These are phyloP conservation scores for Sesamia nonagrioides DNA, from an alignment of 1,140 invertebrate species.

Conservation along the genomic window DNA sequence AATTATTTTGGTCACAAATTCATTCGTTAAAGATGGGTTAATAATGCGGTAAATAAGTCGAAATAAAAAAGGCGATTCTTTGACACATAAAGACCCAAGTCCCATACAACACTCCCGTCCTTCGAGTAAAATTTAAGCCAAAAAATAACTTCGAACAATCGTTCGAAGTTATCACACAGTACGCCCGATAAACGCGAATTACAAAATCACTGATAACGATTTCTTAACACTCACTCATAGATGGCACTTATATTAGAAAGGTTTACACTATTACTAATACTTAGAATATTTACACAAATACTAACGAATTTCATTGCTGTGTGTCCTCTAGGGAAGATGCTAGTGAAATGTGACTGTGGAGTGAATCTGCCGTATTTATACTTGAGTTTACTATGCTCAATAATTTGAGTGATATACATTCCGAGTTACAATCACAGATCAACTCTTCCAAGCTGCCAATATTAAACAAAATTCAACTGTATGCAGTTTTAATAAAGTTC, in stretches of 20 bases:
- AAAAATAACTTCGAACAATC: background rate
- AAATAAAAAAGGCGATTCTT: no score
- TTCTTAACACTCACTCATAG: background rate
- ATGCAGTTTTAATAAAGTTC: background rate
- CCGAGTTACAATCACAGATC: background rate
- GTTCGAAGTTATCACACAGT: background rate
- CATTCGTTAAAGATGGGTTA: no score
- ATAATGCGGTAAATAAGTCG: no score
- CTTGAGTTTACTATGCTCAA: slow-evolving; percentile 18
- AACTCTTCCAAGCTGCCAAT: background rate
- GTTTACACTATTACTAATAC: background rate
- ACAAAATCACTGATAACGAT: slow-evolving; percentile 22
- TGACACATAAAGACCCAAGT: background rate
- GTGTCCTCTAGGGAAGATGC: slow-evolving; percentile 56
- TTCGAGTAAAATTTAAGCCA: background rate
- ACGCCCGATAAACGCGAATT: background rate
- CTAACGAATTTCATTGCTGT: slow-evolving; percentile 72
- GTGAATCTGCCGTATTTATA: slow-evolving; percentile 63
- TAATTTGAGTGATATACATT: slow-evolving; percentile 25
- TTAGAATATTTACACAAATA: slow-evolving; percentile 48
- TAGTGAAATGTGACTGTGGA: slow-evolving; percentile 60
- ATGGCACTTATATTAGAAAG: slow-evolving; percentile 31
- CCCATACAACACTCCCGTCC: no score
- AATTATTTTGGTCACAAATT: no score
- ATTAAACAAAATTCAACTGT: background rate